A percentile compares a stretch with the other conserved stretches of the same genome.
Evolutionary conservation across 2,113 vertebrate species (phyloP).

Genomic region (Hippocampus barbouri): DNA sequence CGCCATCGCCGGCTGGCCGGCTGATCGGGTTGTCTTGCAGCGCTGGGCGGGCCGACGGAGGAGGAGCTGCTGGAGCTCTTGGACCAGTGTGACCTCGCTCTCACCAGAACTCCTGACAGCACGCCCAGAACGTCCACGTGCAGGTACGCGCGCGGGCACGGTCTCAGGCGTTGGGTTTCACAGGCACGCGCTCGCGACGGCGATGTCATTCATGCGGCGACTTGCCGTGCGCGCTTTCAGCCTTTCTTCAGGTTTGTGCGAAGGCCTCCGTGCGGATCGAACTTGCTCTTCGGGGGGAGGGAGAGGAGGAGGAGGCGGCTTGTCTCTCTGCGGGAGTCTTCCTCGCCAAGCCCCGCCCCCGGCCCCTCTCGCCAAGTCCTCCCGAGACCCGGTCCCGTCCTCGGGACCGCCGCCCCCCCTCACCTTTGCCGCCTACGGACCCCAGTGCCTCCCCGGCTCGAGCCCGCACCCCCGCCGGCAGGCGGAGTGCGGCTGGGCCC

Average conservation of each 20-base stretch:
- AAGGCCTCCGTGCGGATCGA: conserved; percentile 46
- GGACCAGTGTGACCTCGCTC: conserved; percentile 83
- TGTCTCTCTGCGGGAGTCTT: conserved; percentile 53
- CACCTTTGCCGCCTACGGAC: conserved; percentile 24
- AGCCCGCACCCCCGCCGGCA: conserved; percentile 35
- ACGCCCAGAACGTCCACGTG: conserved; percentile 69
- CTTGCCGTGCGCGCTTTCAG: conserved; percentile 38
- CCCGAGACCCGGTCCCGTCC: neutral
- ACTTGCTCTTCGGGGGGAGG: conserved; percentile 13
- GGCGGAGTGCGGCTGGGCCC: conserved; percentile 25
- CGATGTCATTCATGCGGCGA: neutral
- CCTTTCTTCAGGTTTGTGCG: conserved; percentile 67
- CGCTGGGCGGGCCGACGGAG: conserved; percentile 80
- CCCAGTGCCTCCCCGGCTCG: conserved; percentile 9
- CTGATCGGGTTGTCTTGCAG: conserved; percentile 46
- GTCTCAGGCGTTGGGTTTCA: neutral
- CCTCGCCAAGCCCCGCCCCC: conserved; percentile 59
- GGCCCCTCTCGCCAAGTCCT: conserved; percentile 30
- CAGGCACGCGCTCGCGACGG: neutral
- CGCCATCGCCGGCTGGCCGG: neutral
- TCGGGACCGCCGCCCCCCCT: conserved; percentile 28
- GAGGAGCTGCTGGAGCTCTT: conserved; percentile 84
- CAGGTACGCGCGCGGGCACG: conserved; percentile 54
- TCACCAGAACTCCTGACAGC: conserved; percentile 75
- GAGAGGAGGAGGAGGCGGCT: conserved; percentile 16